Base-by-base conservation (phyloP, 2,113 vertebrate species). In the Panthera tigris region DNA sequence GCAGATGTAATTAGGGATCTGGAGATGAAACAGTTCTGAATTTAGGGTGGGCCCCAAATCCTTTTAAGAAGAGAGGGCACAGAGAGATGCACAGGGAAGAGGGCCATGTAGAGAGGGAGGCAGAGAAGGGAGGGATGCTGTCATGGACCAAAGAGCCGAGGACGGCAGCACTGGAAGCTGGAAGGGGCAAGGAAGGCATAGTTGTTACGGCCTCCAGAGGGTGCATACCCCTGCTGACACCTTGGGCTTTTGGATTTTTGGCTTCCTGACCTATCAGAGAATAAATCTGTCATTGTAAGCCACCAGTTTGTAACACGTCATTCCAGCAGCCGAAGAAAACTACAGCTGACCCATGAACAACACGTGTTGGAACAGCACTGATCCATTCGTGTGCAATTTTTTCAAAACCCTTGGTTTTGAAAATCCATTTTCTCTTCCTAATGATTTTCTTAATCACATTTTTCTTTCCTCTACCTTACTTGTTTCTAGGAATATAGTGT, bases 21-120 rank as follows among this genome's bases (percentile, higher is more conserved):
- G 14, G 10, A 83, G 50, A 29, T 19, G 36, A 48, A n/a, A 63
- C 29, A 15, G 5, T 36, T 33, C 52, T 4, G 39, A 12, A 50
- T 14, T 63, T 50, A 73, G 4, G 25, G 15, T 63, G 15, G 19
- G 21, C 39, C 31, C 50, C 33, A 19, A 33, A 48, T 61, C 66
- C 31, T 92, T n/a, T 4, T 27, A 2, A n/a, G 63, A 68, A 39
- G 19, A 11, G 39, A 63, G 33, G 68, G 50, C 21, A 73, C 31
- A 92, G 21, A 61, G 27, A 71, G 14, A 50, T 23, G 5, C 16
- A 27, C 21, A 14, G 27, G 50, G 48, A 36, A 12, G 15, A n/a
- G 0, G 16, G 52, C 66, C 52, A 41, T 0, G 1, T 13, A 31
- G 45, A 50, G 31, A 48, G 1, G 23, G 50, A 7, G 10, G 39